These are phyloP conservation scores for Suricata suricatta DNA, from an alignment of 2,113 vertebrate species.

Conservation along the genomic window DNA sequence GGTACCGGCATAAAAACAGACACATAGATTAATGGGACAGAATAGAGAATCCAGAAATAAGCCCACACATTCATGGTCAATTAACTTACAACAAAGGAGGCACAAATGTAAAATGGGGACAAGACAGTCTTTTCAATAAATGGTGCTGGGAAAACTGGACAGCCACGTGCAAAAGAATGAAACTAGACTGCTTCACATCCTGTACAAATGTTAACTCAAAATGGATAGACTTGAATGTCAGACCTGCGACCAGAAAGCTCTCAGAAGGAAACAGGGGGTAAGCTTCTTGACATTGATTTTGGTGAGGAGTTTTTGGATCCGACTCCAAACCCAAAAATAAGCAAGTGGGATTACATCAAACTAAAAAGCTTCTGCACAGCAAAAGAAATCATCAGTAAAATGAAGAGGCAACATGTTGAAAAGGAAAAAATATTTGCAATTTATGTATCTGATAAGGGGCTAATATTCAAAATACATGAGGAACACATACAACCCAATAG, in stretches of 20 bases:
- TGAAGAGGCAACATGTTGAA: neutral
- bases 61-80: neutral
- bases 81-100: neutral
- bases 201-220: too few relatives aligned
- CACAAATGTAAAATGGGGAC: neutral
- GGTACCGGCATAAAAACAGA: neutral
- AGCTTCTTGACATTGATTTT: too few relatives aligned
- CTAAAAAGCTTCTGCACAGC: neutral
- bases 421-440: neutral
- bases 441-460: neutral
- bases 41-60: neutral
- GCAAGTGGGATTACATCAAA: too few relatives aligned
- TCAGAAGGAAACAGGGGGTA: too few relatives aligned
- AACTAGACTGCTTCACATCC: neutral
- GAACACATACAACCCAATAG: neutral
- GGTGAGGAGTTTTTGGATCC: too few relatives aligned
- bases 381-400: neutral
- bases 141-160: neutral
- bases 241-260: too few relatives aligned
- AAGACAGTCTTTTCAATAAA: neutral
- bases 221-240: too few relatives aligned
- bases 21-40: neutral
- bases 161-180: neutral
- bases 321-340: too few relatives aligned
- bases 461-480: neutral